These are phyloP conservation scores for Proctacanthus coquilletti DNA, from an alignment of 1,140 invertebrate genomes.

Conservation along the genomic window DNA sequence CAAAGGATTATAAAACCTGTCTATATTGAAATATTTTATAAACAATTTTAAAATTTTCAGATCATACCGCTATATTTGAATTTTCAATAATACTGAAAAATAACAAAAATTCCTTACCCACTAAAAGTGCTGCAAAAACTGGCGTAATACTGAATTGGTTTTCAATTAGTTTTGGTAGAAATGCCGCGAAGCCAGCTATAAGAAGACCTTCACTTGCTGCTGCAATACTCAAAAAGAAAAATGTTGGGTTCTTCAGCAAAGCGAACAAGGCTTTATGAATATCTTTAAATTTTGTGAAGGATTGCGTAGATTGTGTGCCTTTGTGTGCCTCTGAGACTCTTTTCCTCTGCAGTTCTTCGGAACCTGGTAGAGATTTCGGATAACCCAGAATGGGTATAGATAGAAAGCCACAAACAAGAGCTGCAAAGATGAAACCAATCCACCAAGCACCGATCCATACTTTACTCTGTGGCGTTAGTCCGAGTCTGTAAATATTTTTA, in stretches of 20 bases:
- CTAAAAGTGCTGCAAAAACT: conserved; percentile 52
- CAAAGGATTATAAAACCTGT: background rate
- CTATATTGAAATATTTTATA: background rate
- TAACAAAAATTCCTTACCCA: conserved; percentile 42
- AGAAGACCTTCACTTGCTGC: conserved; percentile 63
- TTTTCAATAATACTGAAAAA: conserved; percentile 4
- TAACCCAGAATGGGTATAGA: conserved; percentile 56
- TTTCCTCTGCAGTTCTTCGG: conserved; percentile 44
- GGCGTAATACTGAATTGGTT: conserved; percentile 66
- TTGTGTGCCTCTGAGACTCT: conserved; percentile 54
- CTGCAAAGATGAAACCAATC: conserved; percentile 60
- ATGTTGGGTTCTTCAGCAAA: conserved; percentile 59
- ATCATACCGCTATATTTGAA: background rate
- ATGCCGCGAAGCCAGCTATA: conserved; percentile 64
- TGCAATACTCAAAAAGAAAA: conserved; percentile 63
- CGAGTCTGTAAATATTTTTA: conserved; percentile 42
- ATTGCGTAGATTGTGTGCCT: conserved; percentile 28
- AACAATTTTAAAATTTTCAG: conserved; percentile 3
- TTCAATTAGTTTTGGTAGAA: conserved; percentile 69
- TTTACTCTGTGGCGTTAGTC: conserved; percentile 52
- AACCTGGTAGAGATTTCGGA: conserved; percentile 51
- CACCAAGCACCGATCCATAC: conserved; percentile 80
- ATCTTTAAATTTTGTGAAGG: conserved; percentile 45
- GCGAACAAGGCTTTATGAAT: conserved; percentile 47
- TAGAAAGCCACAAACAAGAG: conserved; percentile 45